Conservation (phyloP, 2,888 invertebrate genomes). For the Hirtodrosophila confusa region DNA sequence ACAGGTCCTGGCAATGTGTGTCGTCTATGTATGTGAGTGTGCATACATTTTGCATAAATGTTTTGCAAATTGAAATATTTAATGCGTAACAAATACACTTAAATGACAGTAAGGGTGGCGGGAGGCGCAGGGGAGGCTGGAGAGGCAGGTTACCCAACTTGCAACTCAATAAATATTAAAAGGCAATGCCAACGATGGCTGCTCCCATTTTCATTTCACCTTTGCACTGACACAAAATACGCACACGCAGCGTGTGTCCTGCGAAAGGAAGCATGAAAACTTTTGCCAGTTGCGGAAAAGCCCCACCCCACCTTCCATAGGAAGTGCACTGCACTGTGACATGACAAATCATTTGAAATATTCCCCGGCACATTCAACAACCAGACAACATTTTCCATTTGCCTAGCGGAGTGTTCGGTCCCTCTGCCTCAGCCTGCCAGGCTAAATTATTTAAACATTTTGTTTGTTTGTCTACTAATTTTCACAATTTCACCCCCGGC, state of each 20-base stretch:
- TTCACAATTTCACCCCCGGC: slow-evolving; percentile 39
- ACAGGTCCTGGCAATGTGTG: slow-evolving; percentile 10
- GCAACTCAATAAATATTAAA: slow-evolving; percentile 77
- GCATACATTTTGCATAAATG: slow-evolving; percentile 67
- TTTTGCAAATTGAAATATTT: slow-evolving; percentile 73
- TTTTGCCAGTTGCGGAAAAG: slow-evolving; percentile 25
- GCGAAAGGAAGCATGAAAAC: slow-evolving; percentile 16
- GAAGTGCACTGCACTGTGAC: slow-evolving; percentile 61
- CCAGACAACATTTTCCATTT: slow-evolving; percentile 42
- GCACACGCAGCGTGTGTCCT: slow-evolving; percentile 43
- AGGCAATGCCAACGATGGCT: slow-evolving; percentile 41
- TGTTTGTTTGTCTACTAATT: slow-evolving; percentile 65
- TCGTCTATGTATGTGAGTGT: background rate
- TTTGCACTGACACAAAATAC: slow-evolving; percentile 37
- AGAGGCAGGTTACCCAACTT: slow-evolving; percentile 28
- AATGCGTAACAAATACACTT: slow-evolving; percentile 67
- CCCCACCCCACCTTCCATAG: slow-evolving; percentile 26
- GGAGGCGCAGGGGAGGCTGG: no score
- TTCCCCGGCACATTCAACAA: slow-evolving; percentile 36
- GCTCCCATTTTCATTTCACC: slow-evolving; percentile 24
- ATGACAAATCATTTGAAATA: slow-evolving; percentile 74
- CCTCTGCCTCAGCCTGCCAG: background rate
- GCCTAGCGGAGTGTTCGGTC: slow-evolving; percentile 3
- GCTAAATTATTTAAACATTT: slow-evolving; percentile 68
- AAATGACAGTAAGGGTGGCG: slow-evolving; percentile 12